Percentiles rank a stretch among this genome's conserved stretches.
These are phyloP conservation scores for Dryococelus australis DNA, from an alignment of 2,888 invertebrate genomes.

Conservation along the genomic window DNA sequence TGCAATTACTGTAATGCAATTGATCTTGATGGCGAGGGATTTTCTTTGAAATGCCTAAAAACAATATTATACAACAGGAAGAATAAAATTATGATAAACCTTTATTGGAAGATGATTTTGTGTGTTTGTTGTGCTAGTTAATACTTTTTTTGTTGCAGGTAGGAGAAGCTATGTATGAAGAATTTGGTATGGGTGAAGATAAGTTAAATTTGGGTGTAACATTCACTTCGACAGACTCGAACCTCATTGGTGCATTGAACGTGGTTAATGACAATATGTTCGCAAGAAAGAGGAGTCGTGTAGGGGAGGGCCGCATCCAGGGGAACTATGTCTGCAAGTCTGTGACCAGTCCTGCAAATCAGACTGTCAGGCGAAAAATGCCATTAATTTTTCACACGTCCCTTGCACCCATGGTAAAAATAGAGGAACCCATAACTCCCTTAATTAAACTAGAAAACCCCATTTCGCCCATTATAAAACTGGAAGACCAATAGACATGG, in stretches of 20 bases:
- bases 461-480: slow-evolving; percentile 42
- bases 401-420: slow-evolving; percentile 31
- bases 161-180: slow-evolving; percentile 73
- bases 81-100: too few relatives aligned
- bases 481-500: slow-evolving; percentile 38
- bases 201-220: slow-evolving; percentile 49
- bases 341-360: slow-evolving; percentile 36
- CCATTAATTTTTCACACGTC: slow-evolving; percentile 41
- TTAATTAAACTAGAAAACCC: not conserved
- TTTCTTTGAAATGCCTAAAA: too few relatives aligned
- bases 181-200: slow-evolving; percentile 74
- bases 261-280: slow-evolving; percentile 30
- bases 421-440: not conserved
- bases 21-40: too few relatives aligned
- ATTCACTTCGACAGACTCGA: slow-evolving; percentile 39
- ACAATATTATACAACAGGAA: too few relatives aligned
- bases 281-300: slow-evolving; percentile 30
- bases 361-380: slow-evolving; percentile 38
- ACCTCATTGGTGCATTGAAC: slow-evolving; percentile 33
- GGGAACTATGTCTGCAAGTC: slow-evolving; percentile 49
- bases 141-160: slow-evolving; percentile 35
- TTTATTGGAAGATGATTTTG: too few relatives aligned
- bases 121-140: too few relatives aligned
- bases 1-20: too few relatives aligned
- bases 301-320: slow-evolving; percentile 43